Evolutionary conservation across 2,113 vertebrate genomes (phyloP), one percentile per base, ranked within the genome.

Genomic region (Odocoileus virginianus): DNA sequence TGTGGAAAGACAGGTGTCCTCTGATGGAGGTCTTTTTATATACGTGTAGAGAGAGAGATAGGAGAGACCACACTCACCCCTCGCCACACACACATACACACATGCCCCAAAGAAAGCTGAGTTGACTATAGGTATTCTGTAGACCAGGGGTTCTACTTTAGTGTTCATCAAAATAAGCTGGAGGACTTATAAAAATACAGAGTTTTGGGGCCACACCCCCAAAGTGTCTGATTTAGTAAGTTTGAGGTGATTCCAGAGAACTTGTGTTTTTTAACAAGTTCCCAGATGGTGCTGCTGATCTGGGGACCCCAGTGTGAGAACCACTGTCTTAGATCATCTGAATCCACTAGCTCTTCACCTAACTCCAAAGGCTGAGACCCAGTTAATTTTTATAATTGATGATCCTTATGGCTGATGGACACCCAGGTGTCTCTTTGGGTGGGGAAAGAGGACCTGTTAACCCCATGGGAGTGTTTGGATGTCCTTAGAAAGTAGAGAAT

Each of bases 191-290:
- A 84, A 84, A 96, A 90, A 87, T 25, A 89, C 13, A 71, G 6
- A 67, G 54, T 15, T 93, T 76, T 30, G 19, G 1, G 27, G 23
- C 16, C 2, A 33, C 27, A 74, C 12, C 15, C 33, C 58, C 43
- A 64, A n/a, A 97, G 86, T 91, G 92, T 94, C 58, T 55, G 82
- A 90, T 87, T 95, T 28, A 87, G 33, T 94, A 52, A 60, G 64
- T 88, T 60, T 95, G 79, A 96, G 30, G 5, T 90, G 36, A 98
- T 54, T 28, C 5, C 23, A 96, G n/a, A 94, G 55, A 85, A 71
- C 28, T 50, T 94, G 10, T 85, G 11, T 88, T 81, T 74, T 91
- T 54, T 87, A 90, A 40, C 45, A 88, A 87, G n/a, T 76, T 58
- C 43, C 30, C 7, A 93, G 87, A 58, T 54, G 64, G 28, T 87